These are phyloP conservation scores for Rhinoraja longicauda DNA, from an alignment of 2,797 vertebrate genomes.

Conservation along the genomic window DNA sequence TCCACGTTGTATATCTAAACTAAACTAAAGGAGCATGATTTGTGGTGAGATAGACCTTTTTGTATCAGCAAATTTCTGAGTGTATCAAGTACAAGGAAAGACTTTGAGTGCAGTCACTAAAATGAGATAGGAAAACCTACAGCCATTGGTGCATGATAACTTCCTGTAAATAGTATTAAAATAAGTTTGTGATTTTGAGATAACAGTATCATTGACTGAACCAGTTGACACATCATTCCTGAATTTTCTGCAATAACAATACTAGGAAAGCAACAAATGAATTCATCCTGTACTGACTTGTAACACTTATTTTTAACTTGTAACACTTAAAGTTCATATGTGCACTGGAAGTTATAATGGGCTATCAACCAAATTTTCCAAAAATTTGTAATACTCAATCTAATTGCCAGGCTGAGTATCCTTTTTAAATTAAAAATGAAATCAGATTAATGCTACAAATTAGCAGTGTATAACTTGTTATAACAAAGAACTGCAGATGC, in stretches of 20 bases:
- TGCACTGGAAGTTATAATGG: no score
- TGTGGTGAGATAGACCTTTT: neutral
- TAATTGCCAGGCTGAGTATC: no score
- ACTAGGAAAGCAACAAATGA: neutral
- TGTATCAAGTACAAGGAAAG: neutral
- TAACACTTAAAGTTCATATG: no score
- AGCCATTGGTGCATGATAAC: neutral
- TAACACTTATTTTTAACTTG: neutral
- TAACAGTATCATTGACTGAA: neutral
- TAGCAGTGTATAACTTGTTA: no score
- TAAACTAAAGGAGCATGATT: no score
- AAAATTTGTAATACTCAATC: no score
- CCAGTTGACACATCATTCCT: neutral
- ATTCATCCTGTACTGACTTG: neutral
- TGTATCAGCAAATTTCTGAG: neutral
- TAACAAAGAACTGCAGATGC: no score
- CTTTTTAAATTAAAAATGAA: no score
- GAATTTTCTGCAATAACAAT: neutral
- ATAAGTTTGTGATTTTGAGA: neutral
- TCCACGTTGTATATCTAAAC: no score
- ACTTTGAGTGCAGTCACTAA: neutral
- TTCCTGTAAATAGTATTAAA: neutral
- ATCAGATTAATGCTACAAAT: no score
- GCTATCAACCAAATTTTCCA: no score
- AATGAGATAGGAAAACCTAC: neutral